Conservation (phyloP, 2,888 invertebrate genomes). For the Matsumyia berberina region DNA sequence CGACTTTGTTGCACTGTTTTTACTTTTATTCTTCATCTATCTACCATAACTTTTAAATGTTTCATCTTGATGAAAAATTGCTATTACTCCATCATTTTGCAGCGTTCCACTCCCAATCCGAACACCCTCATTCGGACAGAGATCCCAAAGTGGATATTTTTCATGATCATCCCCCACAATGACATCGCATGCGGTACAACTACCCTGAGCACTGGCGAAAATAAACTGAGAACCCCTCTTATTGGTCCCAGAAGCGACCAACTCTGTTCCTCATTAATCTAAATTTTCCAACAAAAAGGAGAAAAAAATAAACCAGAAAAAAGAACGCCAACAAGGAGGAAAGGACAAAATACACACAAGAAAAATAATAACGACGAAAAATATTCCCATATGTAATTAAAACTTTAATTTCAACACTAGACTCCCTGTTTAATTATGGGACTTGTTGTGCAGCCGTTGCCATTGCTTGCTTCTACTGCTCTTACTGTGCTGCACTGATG, state of each 20-base stretch:
- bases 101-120: constrained; percentile 36
- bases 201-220: constrained; percentile 57
- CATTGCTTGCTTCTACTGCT: constrained; percentile 26
- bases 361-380: constrained; percentile 75
- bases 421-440: constrained; percentile 74
- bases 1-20: constrained; percentile 18
- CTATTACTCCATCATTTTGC: constrained; percentile 52
- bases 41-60: constrained; percentile 50
- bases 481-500: constrained; percentile 4
- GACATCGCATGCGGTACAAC: constrained; percentile 70
- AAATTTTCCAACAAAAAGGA: constrained; percentile 70
- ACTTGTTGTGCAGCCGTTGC: constrained; percentile 71
- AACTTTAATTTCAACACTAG: constrained; percentile 76
- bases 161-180: constrained; percentile 71
- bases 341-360: constrained; percentile 63
- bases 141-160: constrained; percentile 75
- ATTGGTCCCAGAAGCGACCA: constrained; percentile 75
- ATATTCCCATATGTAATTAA: constrained; percentile 76
- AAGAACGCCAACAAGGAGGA: constrained; percentile 60
- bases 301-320: constrained; percentile 53
- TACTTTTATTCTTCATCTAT: constrained; percentile 3
- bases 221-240: constrained; percentile 69
- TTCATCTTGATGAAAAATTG: constrained; percentile 55
- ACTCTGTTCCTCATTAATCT: constrained; percentile 76
- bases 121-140: constrained; percentile 40